phyloP scores from a whole-genome alignment of 2,797 vertebrate species.

The Micromesistius poutassou region DNA sequence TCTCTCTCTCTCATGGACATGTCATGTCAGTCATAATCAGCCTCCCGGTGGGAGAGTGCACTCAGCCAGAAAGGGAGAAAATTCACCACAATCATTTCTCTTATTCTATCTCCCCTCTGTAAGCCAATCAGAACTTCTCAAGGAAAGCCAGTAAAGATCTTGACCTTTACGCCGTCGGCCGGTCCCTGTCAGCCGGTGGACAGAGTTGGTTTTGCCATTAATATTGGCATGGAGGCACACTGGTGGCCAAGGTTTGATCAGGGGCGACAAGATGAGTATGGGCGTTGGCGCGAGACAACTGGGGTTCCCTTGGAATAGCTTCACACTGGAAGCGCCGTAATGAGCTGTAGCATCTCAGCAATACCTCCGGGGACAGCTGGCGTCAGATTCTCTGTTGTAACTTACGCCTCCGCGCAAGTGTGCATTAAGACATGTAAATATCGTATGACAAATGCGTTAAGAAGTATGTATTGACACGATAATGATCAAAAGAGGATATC shows the following conservation, averaged over 20 bases:
- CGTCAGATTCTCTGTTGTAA: not conserved
- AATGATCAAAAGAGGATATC: not conserved
- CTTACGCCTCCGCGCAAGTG: not conserved
- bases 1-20: not conserved
- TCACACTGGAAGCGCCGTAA: not conserved
- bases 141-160: not conserved
- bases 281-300: not conserved
- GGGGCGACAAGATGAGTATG: not conserved
- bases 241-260: not conserved
- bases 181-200: not conserved
- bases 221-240: not conserved
- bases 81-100: slow-evolving; percentile 1
- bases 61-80: slow-evolving; percentile 4
- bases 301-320: not conserved
- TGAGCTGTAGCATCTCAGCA: not conserved
- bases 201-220: not conserved
- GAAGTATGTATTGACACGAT: not conserved
- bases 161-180: not conserved
- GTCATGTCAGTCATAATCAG: not conserved
- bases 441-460: no score
- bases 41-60: slow-evolving; percentile 3
- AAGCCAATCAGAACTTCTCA: not conserved
- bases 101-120: not conserved
- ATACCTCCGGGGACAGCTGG: not conserved
- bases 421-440: not conserved